phyloP scores from a whole-genome alignment of 2,113 vertebrate species.

The Pteronura brasiliensis region DNA sequence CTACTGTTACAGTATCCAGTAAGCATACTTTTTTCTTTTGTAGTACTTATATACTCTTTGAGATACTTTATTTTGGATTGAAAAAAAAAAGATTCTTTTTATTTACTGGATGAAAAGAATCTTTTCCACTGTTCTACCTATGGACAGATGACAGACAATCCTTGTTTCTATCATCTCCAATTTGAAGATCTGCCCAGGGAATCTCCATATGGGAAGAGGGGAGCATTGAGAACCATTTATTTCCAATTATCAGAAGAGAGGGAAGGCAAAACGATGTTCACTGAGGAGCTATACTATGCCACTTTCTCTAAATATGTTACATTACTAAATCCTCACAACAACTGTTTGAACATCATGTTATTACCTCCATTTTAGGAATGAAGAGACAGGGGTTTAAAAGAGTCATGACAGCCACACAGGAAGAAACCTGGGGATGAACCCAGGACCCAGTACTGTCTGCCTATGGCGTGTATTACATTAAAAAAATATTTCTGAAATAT shows the following conservation, averaged over 20 bases:
- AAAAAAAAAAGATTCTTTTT: background rate
- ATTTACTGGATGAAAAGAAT: background rate
- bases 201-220: background rate
- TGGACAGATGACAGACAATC: background rate
- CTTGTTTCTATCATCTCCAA: background rate
- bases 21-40: background rate
- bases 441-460: background rate
- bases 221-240: background rate
- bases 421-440: background rate
- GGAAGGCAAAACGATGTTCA: background rate
- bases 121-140: background rate
- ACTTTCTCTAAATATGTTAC: background rate
- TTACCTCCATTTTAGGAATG: background rate
- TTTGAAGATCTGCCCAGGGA: background rate
- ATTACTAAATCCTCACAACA: background rate
- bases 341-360: background rate
- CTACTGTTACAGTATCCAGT: background rate
- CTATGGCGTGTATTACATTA: background rate
- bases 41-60: background rate
- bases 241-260: background rate
- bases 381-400: background rate
- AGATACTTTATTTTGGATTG: background rate
- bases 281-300: background rate
- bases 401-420: background rate
- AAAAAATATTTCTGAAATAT: background rate